A percentile compares a stretch with the other conserved stretches of the same genome.
Evolutionary conservation across 2,888 invertebrate species (phyloP).

Genomic region (Dexiosoma caninum): DNA sequence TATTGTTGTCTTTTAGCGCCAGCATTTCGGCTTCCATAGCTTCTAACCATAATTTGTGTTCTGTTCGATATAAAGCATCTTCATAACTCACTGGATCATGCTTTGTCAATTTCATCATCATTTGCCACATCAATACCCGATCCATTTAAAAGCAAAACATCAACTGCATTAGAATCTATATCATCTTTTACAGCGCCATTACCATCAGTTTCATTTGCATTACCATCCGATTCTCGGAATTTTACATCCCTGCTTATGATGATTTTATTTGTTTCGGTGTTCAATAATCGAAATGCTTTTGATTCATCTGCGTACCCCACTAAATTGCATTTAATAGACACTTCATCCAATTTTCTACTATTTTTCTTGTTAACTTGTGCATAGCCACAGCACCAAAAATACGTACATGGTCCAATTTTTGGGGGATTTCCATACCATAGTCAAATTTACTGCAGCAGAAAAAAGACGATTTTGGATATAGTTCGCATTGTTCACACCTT

Average conservation of each 20-base stretch:
- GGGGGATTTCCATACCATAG: neutral
- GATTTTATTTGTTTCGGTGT: neutral
- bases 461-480: slow-evolving; percentile 19
- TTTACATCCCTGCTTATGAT: slow-evolving; percentile 24
- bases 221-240: slow-evolving; percentile 9
- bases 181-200: neutral
- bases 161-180: neutral
- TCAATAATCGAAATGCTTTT: slow-evolving; percentile 28
- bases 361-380: slow-evolving; percentile 17
- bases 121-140: neutral
- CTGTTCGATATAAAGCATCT: slow-evolving; percentile 20
- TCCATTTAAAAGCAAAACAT: neutral
- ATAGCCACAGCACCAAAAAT: slow-evolving; percentile 5
- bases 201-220: neutral
- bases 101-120: neutral
- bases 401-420: neutral
- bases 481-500: slow-evolving; percentile 27
- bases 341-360: slow-evolving; percentile 18
- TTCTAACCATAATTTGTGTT: slow-evolving; percentile 14
- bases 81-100: slow-evolving; percentile 12
- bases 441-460: slow-evolving; percentile 7
- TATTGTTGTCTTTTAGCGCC: neutral
- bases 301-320: slow-evolving; percentile 15
- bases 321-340: slow-evolving; percentile 13
- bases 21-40: slow-evolving; percentile 28